A percentile compares a stretch with the other conserved stretches of the same genome.
These are phyloP conservation scores for Lithophane ornitopus DNA, from an alignment of 2,888 invertebrate genomes.

Conservation along the genomic window DNA sequence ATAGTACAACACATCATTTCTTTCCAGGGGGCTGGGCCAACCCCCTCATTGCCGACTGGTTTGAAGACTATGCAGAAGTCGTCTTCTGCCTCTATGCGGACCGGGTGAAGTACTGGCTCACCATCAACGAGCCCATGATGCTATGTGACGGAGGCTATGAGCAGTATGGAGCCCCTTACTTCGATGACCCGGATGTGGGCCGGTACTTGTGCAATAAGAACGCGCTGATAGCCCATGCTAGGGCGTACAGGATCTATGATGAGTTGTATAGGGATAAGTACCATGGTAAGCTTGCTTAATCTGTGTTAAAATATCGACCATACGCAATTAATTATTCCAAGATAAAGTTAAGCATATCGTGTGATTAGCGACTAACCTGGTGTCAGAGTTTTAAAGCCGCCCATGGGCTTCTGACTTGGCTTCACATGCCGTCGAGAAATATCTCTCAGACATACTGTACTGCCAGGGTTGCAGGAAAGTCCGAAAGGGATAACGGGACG, in stretches of 20 bases:
- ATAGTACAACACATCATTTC: neutral
- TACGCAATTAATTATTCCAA: no score
- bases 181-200: slow-evolving; percentile 35
- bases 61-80: slow-evolving; percentile 90
- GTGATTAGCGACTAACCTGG: no score
- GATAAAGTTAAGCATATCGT: no score
- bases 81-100: slow-evolving; percentile 89
- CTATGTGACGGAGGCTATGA: slow-evolving; percentile 58
- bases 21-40: slow-evolving; percentile 91
- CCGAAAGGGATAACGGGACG: no score
- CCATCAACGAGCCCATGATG: slow-evolving; percentile 92
- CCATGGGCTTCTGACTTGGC: no score
- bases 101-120: slow-evolving; percentile 92
- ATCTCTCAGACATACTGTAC: no score
- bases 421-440: no score
- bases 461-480: no score
- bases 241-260: slow-evolving; percentile 90
- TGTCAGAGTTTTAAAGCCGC: no score
- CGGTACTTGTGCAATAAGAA: slow-evolving; percentile 85
- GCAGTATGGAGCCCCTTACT: slow-evolving; percentile 47
- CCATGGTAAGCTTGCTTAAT: slow-evolving; percentile 75
- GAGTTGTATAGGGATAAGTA: slow-evolving; percentile 85
- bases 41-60: slow-evolving; percentile 89
- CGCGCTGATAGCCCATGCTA: slow-evolving; percentile 92
- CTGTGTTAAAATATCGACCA: no score